These are phyloP conservation scores for Noctua comes DNA, from an alignment of 2,888 invertebrate species.

Conservation along the genomic window DNA sequence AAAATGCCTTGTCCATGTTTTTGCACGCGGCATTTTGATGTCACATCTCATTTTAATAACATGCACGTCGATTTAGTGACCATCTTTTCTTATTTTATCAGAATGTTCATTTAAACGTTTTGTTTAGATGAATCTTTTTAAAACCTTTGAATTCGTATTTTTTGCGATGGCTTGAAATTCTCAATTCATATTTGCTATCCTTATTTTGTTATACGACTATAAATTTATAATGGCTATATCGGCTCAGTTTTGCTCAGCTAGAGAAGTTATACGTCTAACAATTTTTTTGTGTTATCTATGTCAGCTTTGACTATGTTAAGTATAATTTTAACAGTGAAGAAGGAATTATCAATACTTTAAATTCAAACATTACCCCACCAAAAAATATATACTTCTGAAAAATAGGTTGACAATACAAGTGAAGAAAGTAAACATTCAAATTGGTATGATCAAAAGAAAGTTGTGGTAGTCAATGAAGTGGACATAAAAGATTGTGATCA, in stretches of 20 bases:
- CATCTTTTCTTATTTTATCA: not conserved
- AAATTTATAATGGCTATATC: not conserved
- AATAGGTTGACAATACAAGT: not conserved
- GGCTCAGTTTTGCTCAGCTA: not conserved
- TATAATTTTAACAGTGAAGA: not conserved
- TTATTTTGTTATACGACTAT: not conserved
- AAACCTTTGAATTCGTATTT: not conserved
- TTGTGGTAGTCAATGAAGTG: conserved; percentile 48
- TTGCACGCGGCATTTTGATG: not conserved
- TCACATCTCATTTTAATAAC: not conserved
- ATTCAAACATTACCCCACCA: not conserved
- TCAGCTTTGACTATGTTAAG: not conserved
- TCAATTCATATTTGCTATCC: not conserved
- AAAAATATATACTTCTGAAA: not conserved
- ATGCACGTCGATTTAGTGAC: not conserved
- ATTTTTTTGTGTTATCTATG: not conserved
- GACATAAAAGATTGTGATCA: conserved; percentile 62
- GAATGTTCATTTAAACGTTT: not conserved
- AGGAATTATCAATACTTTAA: too few relatives aligned
- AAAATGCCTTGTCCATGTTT: not conserved
- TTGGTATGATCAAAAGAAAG: conserved; percentile 40
- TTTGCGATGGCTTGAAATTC: not conserved
- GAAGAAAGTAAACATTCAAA: conserved; percentile 35
- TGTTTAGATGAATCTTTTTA: not conserved
- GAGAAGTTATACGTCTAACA: not conserved